A percentile compares a stretch with the other conserved stretches of the same genome.
Evolutionary conservation across 92 coral and sea anemone species (phyloP).

Genomic region (Palythoa heliodiscus): DNA sequence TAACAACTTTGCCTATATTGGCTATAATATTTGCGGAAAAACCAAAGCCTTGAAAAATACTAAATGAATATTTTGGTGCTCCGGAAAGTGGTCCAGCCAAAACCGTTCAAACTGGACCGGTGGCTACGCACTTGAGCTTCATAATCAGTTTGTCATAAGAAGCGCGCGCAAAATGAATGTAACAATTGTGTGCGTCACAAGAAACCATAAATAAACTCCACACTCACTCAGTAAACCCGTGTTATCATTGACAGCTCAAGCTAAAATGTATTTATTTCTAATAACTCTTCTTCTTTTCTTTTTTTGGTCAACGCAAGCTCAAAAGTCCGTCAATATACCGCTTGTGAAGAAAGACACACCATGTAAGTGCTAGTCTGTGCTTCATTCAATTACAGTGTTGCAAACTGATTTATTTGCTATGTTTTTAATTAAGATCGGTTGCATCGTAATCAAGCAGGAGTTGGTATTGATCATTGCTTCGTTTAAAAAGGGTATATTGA

Average conservation of each 20-base stretch:
- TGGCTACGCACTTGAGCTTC: too few relatives aligned
- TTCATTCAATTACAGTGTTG: not conserved
- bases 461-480: too few relatives aligned
- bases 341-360: conserved; percentile 67
- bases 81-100: too few relatives aligned
- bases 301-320: not conserved
- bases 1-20: too few relatives aligned
- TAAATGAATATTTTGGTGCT: too few relatives aligned
- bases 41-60: too few relatives aligned
- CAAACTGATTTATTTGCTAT: not conserved
- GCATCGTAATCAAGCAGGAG: not conserved
- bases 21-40: too few relatives aligned
- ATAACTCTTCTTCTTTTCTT: not conserved
- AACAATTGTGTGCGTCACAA: conserved; percentile 2
- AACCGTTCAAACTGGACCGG: too few relatives aligned
- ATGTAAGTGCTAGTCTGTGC: conserved; percentile 40
- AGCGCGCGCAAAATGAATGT: conserved; percentile 3
- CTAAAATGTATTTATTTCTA: not conserved
- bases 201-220: not conserved
- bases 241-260: not conserved
- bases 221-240: not conserved
- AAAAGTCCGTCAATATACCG: conserved; percentile 56
- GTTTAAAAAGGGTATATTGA: too few relatives aligned
- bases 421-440: not conserved
- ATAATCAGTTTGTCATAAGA: too few relatives aligned